These are phyloP conservation scores for Trissolcus basalis DNA, from an alignment of 1,140 invertebrate species.

Conservation along the genomic window DNA sequence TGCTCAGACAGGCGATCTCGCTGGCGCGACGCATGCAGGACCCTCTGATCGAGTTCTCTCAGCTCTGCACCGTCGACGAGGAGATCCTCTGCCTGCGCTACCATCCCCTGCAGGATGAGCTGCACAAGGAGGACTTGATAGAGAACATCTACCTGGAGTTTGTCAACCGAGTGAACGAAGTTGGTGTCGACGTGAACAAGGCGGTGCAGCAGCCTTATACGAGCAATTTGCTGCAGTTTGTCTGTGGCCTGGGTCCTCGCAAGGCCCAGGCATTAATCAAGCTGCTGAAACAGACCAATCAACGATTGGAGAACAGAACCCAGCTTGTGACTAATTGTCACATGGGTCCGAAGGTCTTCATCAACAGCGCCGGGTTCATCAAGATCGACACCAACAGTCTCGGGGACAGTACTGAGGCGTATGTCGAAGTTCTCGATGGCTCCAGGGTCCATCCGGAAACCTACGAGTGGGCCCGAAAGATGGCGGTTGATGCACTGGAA, in stretches of 20 bases:
- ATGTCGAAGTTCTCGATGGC: conserved; percentile 97
- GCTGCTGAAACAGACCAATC: conserved; percentile 94
- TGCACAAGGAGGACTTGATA: conserved; percentile 89
- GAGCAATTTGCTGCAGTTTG: conserved; percentile 95
- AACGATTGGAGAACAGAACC: conserved; percentile 94
- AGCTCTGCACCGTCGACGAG: conserved; percentile 95
- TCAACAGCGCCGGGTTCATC: conserved; percentile 99
- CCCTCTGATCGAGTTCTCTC: conserved; percentile 96
- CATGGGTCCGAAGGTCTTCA: conserved; percentile 98
- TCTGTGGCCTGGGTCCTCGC: conserved; percentile 96
- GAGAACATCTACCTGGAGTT: conserved; percentile 94
- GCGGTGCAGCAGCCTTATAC: conserved; percentile 92
- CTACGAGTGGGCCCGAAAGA: conserved; percentile 99
- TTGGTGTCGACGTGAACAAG: conserved; percentile 98
- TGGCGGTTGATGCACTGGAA: conserved; percentile 99
- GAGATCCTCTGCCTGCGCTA: conserved; percentile 96
- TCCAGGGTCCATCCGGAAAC: conserved; percentile 99
- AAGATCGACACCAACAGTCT: conserved; percentile 97
- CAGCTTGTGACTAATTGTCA: conserved; percentile 96
- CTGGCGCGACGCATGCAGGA: conserved; percentile 95
- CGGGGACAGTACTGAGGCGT: conserved; percentile 94
- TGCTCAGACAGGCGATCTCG: conserved; percentile 93
- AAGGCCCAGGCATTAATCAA: conserved; percentile 95
- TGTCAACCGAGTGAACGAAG: conserved; percentile 95
- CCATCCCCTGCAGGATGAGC: conserved; percentile 80